Conservation (phyloP, 2,888 invertebrate species). For the Uropetala carovei region DNA sequence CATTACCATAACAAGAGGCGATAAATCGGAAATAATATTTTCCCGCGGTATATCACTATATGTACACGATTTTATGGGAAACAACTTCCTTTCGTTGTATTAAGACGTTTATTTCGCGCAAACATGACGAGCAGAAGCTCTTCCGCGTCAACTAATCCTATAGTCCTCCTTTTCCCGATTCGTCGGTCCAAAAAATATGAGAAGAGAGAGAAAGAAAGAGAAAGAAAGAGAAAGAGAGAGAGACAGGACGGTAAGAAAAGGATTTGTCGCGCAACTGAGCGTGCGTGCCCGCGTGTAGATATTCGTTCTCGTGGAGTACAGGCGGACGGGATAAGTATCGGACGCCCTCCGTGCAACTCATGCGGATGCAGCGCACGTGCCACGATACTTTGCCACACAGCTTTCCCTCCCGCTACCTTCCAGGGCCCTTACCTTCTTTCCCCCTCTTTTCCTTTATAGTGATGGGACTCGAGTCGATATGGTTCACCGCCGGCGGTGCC, state of each 20-base stretch:
- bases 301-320: neutral
- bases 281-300: neutral
- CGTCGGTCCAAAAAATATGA: neutral
- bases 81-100: neutral
- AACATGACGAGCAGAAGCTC: neutral
- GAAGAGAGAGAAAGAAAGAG: too few relatives aligned
- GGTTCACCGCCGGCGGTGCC: neutral
- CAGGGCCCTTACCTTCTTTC: neutral
- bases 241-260: too few relatives aligned
- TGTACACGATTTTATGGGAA: neutral
- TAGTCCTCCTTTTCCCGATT: neutral
- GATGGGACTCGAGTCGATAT: constrained; percentile 18
- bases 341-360: neutral
- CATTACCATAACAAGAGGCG: too few relatives aligned
- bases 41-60: too few relatives aligned
- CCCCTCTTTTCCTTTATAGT: neutral
- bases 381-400: constrained; percentile 27
- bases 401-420: neutral
- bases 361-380: neutral
- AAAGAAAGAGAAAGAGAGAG: too few relatives aligned
- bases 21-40: too few relatives aligned
- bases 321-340: neutral
- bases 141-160: neutral
- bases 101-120: neutral
- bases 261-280: neutral